Evolutionary conservation across 1,140 invertebrate species (phyloP).

Genomic region (Aphis gossypii): DNA sequence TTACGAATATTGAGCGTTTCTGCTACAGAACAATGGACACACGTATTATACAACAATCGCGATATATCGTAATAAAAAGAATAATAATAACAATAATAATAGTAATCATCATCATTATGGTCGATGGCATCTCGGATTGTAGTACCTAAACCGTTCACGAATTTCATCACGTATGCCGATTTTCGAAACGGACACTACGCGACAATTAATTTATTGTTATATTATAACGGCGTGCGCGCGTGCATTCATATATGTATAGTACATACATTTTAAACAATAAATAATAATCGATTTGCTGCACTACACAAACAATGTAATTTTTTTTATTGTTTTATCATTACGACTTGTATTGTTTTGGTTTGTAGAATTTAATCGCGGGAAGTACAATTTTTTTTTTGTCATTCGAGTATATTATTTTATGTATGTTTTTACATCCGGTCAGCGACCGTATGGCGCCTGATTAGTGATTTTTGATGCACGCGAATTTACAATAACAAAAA

Average conservation of each 20-base stretch:
- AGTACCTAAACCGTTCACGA: background rate
- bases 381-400: background rate
- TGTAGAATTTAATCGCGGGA: background rate
- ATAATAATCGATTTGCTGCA: background rate
- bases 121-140: background rate
- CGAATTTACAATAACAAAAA: background rate
- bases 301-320: background rate
- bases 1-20: background rate
- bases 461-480: background rate
- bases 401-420: background rate
- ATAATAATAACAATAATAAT: background rate
- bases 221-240: background rate
- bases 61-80: background rate
- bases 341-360: background rate
- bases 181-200: background rate
- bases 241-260: background rate
- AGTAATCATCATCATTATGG: background rate
- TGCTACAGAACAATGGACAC: background rate
- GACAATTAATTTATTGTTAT: background rate
- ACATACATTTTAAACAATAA: background rate
- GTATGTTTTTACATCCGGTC: background rate
- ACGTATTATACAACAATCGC: background rate
- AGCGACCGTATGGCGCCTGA: background rate
- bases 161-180: constrained; percentile 40
- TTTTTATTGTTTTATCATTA: background rate